phyloP scores from a whole-genome alignment of 2,113 vertebrate genomes.

The Cynopterus brachyotis region DNA sequence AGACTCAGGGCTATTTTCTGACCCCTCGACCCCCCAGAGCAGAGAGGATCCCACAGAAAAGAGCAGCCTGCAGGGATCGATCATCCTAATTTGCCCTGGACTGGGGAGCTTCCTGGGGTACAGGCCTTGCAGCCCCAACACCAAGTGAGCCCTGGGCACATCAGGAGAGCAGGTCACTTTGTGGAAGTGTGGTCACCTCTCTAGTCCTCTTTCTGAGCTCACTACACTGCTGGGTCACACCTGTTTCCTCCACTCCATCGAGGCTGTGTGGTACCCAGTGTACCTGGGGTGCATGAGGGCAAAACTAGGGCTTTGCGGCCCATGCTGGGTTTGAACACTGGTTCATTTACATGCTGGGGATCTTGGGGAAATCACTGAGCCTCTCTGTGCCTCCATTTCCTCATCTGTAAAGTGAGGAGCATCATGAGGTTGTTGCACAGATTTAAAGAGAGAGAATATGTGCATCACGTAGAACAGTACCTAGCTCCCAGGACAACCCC shows the following conservation, averaged over 20 bases:
- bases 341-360: not conserved
- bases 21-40: not conserved
- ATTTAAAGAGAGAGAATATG: not conserved
- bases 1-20: accelerated
- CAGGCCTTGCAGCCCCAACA: not conserved
- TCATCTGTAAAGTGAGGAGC: not conserved
- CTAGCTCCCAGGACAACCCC: not conserved
- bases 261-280: not conserved
- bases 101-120: not conserved
- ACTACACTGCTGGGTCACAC: not conserved
- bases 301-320: not conserved
- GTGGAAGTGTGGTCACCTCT: not conserved
- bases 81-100: not conserved
- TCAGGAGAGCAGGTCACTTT: accelerated
- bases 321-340: not conserved
- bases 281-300: not conserved
- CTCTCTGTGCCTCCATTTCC: not conserved
- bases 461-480: accelerated
- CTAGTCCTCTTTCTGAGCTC: not conserved
- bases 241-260: not conserved
- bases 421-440: not conserved
- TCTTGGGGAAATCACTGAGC: not conserved
- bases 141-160: not conserved
- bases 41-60: not conserved
- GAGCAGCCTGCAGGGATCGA: not conserved